A percentile compares a stretch with the other conserved stretches of the same genome.
These are phyloP conservation scores for Oceanites oceanicus DNA, from an alignment of 2,113 vertebrate genomes.

Conservation along the genomic window DNA sequence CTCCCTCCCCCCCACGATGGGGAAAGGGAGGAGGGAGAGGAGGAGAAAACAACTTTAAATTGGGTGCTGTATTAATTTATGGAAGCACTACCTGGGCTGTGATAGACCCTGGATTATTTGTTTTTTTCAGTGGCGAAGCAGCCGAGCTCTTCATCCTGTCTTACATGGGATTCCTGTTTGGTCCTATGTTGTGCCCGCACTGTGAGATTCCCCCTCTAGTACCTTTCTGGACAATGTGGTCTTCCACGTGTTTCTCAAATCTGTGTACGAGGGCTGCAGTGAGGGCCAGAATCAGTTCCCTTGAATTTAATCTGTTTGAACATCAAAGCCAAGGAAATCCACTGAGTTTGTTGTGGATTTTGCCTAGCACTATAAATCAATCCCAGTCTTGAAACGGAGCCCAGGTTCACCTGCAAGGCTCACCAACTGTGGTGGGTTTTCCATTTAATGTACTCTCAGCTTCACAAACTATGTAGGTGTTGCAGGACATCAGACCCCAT, in stretches of 20 bases:
- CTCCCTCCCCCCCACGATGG: no score
- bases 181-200: neutral
- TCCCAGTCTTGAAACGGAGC: neutral
- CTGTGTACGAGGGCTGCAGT: neutral
- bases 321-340: constrained; percentile 24
- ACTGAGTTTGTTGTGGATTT: neutral
- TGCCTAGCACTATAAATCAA: neutral
- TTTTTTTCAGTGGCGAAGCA: neutral
- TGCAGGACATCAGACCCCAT: neutral
- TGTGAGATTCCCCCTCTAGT: neutral
- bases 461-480: neutral
- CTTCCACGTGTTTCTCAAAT: neutral
- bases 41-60: neutral
- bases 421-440: neutral
- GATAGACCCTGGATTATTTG: neutral
- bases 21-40: neutral
- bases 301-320: neutral
- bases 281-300: neutral
- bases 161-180: neutral
- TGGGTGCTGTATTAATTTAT: neutral
- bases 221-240: neutral
- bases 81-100: neutral
- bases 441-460: neutral
- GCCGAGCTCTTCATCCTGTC: neutral
- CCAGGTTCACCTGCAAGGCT: constrained; percentile 15